phyloP scores from a whole-genome alignment of 2,113 vertebrate species.

The Coptodon bakossiorum region DNA sequence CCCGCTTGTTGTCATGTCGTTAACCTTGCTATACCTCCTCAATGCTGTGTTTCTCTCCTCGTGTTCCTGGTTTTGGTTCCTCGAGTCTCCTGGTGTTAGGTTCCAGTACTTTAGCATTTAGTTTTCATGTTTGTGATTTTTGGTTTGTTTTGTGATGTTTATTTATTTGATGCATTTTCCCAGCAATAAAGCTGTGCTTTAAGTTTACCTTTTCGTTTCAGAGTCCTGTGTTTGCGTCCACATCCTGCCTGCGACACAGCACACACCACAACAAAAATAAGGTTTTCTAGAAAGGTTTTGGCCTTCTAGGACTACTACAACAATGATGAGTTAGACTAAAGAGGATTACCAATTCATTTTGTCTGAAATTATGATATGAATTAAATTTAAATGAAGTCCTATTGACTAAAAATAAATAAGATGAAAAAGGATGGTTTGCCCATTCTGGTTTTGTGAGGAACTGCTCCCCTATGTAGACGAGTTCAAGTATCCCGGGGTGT shows the following conservation, averaged over 20 bases:
- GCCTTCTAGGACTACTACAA: not conserved
- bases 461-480: not conserved
- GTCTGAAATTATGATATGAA: not conserved
- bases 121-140: not conserved
- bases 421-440: not conserved
- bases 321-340: not conserved
- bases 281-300: not conserved
- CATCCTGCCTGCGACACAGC: not conserved
- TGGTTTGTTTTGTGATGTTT: not conserved
- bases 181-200: not conserved
- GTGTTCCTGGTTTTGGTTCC: not conserved
- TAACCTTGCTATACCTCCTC: not conserved
- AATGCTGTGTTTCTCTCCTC: not conserved
- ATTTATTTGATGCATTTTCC: no score
- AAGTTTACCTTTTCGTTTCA: not conserved
- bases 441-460: not conserved
- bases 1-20: not conserved
- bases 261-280: not conserved
- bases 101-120: not conserved
- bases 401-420: not conserved
- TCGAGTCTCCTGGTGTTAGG: not conserved
- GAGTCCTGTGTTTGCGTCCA: not conserved
- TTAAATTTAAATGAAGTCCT: not conserved
- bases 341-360: not conserved
- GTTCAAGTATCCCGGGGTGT: not conserved